Base-by-base conservation (phyloP, 2,797 vertebrate genomes). In the Kryptopterus vitreolus region DNA sequence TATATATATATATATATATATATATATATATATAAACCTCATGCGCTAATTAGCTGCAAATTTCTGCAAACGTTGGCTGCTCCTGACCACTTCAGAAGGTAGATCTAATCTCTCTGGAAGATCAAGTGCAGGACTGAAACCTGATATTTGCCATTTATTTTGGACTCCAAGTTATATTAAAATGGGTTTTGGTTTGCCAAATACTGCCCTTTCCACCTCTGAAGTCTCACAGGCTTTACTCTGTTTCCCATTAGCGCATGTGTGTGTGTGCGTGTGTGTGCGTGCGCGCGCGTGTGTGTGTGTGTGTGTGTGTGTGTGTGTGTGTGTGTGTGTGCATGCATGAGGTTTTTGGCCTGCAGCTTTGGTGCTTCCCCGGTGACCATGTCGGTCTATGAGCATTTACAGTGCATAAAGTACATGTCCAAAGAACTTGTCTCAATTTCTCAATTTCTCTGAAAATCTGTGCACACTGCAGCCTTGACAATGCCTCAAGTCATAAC, bases 51-150 rank as follows among this genome's bases (percentile, higher is more conserved):
- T 94, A 94, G 92, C 91, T 93, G 93, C 91, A 89, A 94, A 94
- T 92, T 92, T 93, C 93, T 93, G 92, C 72, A 93, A 94, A 94
- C 93, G 92, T 94, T 92, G 93, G 91, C 93, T 76, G 59, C 53
- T 74, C 81, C 66, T 81, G 66, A 61, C 77, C 38, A 18, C 85
- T 92, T 92, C 92, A 94, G 33, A 55, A 55, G 6, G 93, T 93
- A 94, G 89, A 94, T 94, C 93, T 94, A 93, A 95, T 95, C 94
- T 94, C 90, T 91, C 93, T 93, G 92, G 92, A 92, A 94, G 92
- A 93, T 94, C 31, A 72, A 53, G 69, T 71, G 8, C 29, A 72
- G 11, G 35, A 76, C 76, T 94, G 94, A 94, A 95, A 95, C 93
- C 93, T 92, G 93, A 95, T 94, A 92, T 90, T 66, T 48, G 55